Base-by-base conservation (phyloP, 2,888 invertebrate genomes). In the Lumbricus terrestris region DNA sequence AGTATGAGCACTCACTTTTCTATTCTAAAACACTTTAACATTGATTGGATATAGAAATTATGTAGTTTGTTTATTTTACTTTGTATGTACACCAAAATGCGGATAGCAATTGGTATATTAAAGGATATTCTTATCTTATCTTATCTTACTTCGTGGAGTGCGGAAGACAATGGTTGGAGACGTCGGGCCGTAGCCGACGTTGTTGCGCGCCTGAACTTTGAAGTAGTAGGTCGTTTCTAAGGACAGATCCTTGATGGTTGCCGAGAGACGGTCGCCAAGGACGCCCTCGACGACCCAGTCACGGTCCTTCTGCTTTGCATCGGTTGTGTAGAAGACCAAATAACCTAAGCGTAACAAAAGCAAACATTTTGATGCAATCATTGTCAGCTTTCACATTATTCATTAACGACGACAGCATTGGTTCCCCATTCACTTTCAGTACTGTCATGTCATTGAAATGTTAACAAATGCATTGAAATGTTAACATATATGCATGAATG, bases 121-220 rank as follows among this genome's bases (percentile, higher is more conserved):
- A n/a, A n/a, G n/a, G n/a, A n/a, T n/a, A n/a, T n/a, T n/a, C n/a
- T n/a, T n/a, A n/a, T n/a, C n/a, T n/a, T n/a, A n/a, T n/a, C n/a
- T n/a, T n/a, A n/a, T n/a, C n/a, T n/a, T n/a, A n/a, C n/a, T 92
- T 92, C 93, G 92, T 13, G 94, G 94, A 5, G 95, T 95, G 89
- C 93, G 93, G 92, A 94, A 95, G 37, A 94, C 93, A 20, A 97
- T 96, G 8, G 97, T 96, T 4, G 97, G 96, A 0, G 98, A 97
- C 94, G 97, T 97, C 0, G 99, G 98, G 0, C 98, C 98, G 93
- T 97, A 97, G 2, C 98, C 98, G 95, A 97, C 97, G 92, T 96
- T 96, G 95, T 97, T 98, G 89, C 97, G 96, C 0, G 99, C 98
- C 95, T 98, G 98, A 92, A 99, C 97, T 95, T 98, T 98, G 95